Conservation (phyloP, 2,113 vertebrate genomes). For the Callorhinus ursinus region DNA sequence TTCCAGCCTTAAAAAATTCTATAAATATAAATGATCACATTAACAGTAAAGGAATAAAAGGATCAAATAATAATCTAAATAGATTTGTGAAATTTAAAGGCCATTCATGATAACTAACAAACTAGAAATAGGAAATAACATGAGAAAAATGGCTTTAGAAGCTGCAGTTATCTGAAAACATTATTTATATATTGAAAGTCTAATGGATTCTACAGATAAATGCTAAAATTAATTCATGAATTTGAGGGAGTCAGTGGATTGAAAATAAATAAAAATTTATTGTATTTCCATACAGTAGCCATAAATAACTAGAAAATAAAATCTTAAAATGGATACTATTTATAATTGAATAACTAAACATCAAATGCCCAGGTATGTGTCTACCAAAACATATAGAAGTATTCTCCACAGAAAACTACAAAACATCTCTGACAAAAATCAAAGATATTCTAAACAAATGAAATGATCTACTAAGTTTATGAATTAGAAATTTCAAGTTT, state of each 20-base stretch:
- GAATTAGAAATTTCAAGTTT: neutral
- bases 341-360: neutral
- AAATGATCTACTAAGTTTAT: slow-evolving; percentile 26
- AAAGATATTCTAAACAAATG: slow-evolving; percentile 9
- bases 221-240: neutral
- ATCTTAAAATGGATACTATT: neutral
- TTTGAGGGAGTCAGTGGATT: neutral
- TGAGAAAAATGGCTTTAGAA: neutral
- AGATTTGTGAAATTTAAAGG: neutral
- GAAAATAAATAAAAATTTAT: neutral
- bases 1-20: neutral
- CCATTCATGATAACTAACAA: neutral
- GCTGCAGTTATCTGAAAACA: neutral
- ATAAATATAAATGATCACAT: neutral
- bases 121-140: neutral
- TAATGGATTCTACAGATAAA: neutral
- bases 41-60: slow-evolving; percentile 4
- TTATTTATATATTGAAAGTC: neutral
- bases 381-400: neutral
- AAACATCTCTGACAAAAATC: neutral
- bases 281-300: neutral
- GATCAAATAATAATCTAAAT: neutral
- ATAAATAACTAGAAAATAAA: neutral
- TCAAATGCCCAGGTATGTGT: neutral
- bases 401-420: slow-evolving; percentile 1